phyloP scores from a whole-genome alignment of 1,140 invertebrate species.

The Nasonia vitripennis region DNA sequence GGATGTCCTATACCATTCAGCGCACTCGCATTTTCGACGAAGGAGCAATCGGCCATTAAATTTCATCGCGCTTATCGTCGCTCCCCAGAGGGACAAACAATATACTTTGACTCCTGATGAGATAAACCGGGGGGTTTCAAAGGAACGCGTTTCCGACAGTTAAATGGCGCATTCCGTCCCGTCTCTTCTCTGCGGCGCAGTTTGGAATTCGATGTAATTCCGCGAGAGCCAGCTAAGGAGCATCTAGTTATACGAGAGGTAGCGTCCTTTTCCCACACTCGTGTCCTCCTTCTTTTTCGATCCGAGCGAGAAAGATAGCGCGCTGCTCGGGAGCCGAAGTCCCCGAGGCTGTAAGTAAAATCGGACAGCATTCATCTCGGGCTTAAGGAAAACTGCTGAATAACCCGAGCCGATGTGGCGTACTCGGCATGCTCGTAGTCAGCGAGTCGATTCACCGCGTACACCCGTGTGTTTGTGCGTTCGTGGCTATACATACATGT shows the following conservation, averaged over 20 bases:
- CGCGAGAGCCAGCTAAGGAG: neutral
- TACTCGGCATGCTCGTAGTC: neutral
- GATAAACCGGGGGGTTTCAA: no score
- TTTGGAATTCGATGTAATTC: constrained; percentile 29
- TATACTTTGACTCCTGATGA: no score
- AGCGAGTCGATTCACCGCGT: constrained; percentile 23
- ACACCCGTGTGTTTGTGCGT: no score
- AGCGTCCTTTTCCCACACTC: neutral
- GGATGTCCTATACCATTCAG: no score
- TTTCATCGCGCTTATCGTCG: no score
- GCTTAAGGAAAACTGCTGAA: constrained; percentile 45
- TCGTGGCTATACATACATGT: no score
- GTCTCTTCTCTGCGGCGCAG: neutral
- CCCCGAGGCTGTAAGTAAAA: constrained; percentile 22
- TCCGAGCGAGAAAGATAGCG: neutral
- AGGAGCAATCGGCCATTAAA: no score
- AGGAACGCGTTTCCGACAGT: no score
- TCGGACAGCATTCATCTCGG: constrained; percentile 31
- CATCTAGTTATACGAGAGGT: neutral
- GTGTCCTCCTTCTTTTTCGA: neutral
- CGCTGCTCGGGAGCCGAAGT: neutral
- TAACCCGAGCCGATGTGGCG: constrained; percentile 23
- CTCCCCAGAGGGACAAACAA: no score
- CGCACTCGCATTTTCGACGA: no score
- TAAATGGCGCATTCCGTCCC: no score